These are phyloP conservation scores for Diplodus sargus DNA, from an alignment of 2,797 vertebrate genomes.

Conservation along the genomic window DNA sequence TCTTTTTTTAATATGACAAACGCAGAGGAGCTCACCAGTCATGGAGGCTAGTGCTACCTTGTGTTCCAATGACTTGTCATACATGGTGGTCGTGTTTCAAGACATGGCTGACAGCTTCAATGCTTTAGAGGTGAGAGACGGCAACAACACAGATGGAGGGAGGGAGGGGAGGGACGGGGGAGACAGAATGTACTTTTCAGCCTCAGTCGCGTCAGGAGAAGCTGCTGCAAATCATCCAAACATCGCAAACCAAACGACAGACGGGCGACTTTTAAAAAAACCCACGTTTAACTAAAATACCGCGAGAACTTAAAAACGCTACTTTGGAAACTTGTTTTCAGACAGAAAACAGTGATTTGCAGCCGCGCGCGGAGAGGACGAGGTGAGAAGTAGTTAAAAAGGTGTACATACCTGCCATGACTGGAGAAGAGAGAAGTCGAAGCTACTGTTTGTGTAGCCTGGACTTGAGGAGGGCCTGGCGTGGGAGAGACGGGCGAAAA, in stretches of 20 bases:
- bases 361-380: too few relatives aligned
- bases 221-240: neutral
- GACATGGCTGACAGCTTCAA: neutral
- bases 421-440: slow-evolving; percentile 42
- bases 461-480: slow-evolving; percentile 45
- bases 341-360: neutral
- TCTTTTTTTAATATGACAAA: neutral
- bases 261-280: neutral
- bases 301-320: too few relatives aligned
- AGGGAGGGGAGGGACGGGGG: too few relatives aligned
- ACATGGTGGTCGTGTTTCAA: slow-evolving; percentile 6
- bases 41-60: neutral
- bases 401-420: slow-evolving; percentile 84
- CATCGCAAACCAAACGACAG: neutral
- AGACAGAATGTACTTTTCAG: slow-evolving; percentile 17
- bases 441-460: slow-evolving; percentile 65
- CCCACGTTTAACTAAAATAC: too few relatives aligned
- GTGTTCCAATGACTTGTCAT: neutral
- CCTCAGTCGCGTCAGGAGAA: neutral
- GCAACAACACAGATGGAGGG: slow-evolving; percentile 1
- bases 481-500: slow-evolving; percentile 16
- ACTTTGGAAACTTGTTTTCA: neutral
- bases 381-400: neutral
- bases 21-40: too few relatives aligned
- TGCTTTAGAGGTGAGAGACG: neutral